Percentiles rank a stretch among this genome's conserved stretches.
Conservation (phyloP, 2,888 invertebrate genomes). For the Onthophagus sagittarius region DNA sequence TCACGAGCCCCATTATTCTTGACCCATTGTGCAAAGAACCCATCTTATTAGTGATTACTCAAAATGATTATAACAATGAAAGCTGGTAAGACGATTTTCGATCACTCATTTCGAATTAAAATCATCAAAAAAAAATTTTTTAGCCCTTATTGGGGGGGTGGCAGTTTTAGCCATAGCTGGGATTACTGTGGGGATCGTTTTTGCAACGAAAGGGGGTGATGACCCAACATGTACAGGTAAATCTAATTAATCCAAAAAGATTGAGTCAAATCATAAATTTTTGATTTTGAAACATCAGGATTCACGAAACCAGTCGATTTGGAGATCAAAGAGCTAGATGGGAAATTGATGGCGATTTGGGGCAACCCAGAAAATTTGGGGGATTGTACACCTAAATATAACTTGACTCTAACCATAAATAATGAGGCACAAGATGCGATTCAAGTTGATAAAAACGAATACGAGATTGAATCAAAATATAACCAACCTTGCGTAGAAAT, state of each 20-base stretch:
- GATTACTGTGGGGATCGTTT: neutral
- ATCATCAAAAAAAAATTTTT: no score
- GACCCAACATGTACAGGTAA: neutral
- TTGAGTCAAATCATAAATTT: neutral
- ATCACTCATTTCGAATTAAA: no score
- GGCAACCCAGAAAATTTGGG: neutral
- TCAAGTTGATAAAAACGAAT: neutral
- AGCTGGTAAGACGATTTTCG: neutral
- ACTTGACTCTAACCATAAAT: neutral
- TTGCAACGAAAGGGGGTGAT: neutral
- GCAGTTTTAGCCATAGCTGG: neutral
- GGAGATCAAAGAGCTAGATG: neutral
- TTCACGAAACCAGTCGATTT: neutral
- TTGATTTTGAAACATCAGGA: neutral
- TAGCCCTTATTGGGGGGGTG: neutral
- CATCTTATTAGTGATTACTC: neutral
- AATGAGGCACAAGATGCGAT: neutral
- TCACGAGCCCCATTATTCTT: neutral
- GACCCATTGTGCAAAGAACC: neutral
- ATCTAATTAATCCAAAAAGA: neutral
- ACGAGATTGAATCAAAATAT: neutral
- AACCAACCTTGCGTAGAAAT: neutral
- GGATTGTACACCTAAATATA: neutral
- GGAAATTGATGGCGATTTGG: neutral
- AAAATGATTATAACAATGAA: neutral